Percentiles rank a stretch among this genome's conserved stretches.
These are phyloP conservation scores for Nixonia krombeini DNA, from an alignment of 1,140 invertebrate genomes.

Conservation along the genomic window DNA sequence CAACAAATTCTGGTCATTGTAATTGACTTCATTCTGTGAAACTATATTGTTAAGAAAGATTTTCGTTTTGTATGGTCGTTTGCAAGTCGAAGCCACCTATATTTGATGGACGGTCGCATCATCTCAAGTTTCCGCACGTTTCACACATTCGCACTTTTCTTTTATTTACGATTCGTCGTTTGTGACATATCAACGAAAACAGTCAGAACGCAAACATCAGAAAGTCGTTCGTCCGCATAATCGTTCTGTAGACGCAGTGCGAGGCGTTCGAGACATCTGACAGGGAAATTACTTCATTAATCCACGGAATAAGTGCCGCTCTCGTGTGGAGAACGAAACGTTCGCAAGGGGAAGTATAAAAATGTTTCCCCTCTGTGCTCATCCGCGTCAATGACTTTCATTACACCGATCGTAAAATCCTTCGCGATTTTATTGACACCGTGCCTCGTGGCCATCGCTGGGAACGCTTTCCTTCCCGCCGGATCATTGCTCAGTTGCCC, in stretches of 20 bases:
- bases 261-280: slow-evolving; percentile 15
- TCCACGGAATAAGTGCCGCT: slow-evolving; percentile 21
- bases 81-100: slow-evolving; percentile 35
- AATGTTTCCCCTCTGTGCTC: slow-evolving; percentile 20
- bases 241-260: slow-evolving; percentile 10
- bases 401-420: slow-evolving; percentile 26
- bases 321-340: slow-evolving; percentile 11
- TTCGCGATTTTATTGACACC: slow-evolving; percentile 25
- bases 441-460: slow-evolving; percentile 7
- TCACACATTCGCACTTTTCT: slow-evolving; percentile 29
- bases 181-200: slow-evolving; percentile 22
- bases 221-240: no score
- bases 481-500: slow-evolving; percentile 2
- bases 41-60: slow-evolving; percentile 53
- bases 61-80: slow-evolving; percentile 52
- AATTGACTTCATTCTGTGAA: no score
- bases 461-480: neutral
- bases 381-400: slow-evolving; percentile 17
- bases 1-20: no score
- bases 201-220: slow-evolving; percentile 22
- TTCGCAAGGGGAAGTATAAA: slow-evolving; percentile 5
- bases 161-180: slow-evolving; percentile 32
- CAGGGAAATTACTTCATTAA: slow-evolving; percentile 30
- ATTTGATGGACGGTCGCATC: slow-evolving; percentile 34
- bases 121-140: slow-evolving; percentile 11